Evolutionary conservation across 2,797 vertebrate genomes (phyloP).

Genomic region (Molossus molossus): DNA sequence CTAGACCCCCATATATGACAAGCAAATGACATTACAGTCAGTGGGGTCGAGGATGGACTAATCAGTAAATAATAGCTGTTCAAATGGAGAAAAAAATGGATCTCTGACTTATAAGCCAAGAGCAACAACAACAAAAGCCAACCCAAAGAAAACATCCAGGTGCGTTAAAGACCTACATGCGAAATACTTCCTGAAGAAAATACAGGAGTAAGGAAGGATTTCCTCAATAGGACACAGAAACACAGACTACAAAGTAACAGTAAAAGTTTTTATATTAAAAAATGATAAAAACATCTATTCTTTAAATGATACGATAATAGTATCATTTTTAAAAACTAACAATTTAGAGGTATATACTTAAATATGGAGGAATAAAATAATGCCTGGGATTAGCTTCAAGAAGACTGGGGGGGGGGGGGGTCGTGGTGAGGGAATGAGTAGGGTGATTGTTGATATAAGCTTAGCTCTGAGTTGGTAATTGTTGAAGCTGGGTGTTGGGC

Average conservation of each 20-base stretch:
- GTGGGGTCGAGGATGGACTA: background rate
- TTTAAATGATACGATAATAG: background rate
- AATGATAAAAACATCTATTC: background rate
- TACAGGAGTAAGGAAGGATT: background rate
- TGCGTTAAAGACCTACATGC: background rate
- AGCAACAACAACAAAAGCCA: constrained; percentile 4
- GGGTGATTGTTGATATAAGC: background rate
- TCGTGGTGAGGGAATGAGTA: background rate
- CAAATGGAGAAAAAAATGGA: background rate
- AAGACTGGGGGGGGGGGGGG: background rate
- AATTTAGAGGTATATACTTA: constrained; percentile 41
- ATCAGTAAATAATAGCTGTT: background rate
- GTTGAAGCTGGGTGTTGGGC: background rate
- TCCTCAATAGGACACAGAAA: constrained; percentile 9
- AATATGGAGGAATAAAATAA: constrained; percentile 35
- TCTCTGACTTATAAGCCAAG: constrained; percentile 19
- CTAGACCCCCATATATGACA: background rate
- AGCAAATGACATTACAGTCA: background rate
- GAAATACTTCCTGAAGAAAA: constrained; percentile 50
- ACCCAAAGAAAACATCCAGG: background rate
- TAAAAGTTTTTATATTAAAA: constrained; percentile 48
- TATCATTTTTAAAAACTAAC: background rate
- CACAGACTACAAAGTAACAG: background rate
- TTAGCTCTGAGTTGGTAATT: background rate
- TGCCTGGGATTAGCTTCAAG: constrained; percentile 7